A percentile compares a stretch with the other conserved stretches of the same genome.
These are phyloP conservation scores for Cirrhinus mrigala DNA, from an alignment of 2,797 vertebrate species.

Conservation along the genomic window DNA sequence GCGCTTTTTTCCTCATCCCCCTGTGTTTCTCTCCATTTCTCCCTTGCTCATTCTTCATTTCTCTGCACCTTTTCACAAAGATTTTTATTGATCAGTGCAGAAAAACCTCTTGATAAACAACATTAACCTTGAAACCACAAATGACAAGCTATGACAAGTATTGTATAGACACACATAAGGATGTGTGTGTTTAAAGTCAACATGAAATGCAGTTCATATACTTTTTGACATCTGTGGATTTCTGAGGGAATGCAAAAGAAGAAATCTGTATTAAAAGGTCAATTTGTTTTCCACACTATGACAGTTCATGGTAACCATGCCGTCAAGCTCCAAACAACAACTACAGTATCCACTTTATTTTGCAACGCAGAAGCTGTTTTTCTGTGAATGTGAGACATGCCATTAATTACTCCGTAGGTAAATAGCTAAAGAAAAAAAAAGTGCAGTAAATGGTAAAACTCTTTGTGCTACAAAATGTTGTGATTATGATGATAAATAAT, in stretches of 20 bases:
- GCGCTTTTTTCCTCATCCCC: constrained; percentile 11
- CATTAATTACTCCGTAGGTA: not conserved
- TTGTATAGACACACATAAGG: not conserved
- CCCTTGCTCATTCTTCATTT: not conserved
- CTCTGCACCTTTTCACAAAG: constrained; percentile 2
- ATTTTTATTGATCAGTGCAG: constrained; percentile 11
- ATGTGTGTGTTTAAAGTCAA: not conserved
- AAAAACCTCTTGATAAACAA: constrained; percentile 22
- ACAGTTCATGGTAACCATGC: not conserved
- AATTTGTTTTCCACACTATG: not conserved
- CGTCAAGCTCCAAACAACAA: not conserved
- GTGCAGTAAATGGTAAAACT: not conserved
- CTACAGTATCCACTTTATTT: not conserved
- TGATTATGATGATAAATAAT: not conserved
- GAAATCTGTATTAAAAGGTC: no score
- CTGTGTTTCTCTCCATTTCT: not conserved
- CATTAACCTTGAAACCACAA: not conserved
- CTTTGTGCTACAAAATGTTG: not conserved
- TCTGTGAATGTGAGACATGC: no score
- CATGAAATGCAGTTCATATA: not conserved
- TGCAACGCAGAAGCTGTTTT: not conserved
- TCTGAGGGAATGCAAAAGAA: not conserved
- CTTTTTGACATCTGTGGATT: not conserved
- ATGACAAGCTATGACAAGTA: not conserved
- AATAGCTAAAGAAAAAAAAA: not conserved